A percentile compares a stretch with the other conserved stretches of the same genome.
Conservation (phyloP, 2,888 invertebrate genomes). For the Ceratothoa steindachneri region DNA sequence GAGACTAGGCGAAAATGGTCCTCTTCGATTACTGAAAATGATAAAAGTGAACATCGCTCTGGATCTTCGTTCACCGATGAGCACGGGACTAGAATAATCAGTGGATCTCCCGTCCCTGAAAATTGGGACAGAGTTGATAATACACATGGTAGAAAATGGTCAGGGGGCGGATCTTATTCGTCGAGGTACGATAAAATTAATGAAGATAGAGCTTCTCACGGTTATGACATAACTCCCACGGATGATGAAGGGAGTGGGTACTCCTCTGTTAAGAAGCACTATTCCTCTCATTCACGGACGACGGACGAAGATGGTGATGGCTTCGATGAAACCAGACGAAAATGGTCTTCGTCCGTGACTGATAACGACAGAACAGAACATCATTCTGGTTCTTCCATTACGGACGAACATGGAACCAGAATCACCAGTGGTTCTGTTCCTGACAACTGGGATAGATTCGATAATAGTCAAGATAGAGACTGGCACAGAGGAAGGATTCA, state of each 20-base stretch:
- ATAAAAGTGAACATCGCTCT: neutral
- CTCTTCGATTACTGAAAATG: neutral
- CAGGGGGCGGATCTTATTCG: too few relatives aligned
- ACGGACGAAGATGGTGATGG: neutral
- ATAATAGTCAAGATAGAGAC: neutral
- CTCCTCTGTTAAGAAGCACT: neutral
- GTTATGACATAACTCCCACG: too few relatives aligned
- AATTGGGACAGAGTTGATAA: too few relatives aligned
- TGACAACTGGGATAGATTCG: neutral
- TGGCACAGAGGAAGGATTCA: too few relatives aligned
- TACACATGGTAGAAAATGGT: too few relatives aligned
- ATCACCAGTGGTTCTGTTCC: neutral
- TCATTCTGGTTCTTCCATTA: neutral
- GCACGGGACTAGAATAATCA: neutral
- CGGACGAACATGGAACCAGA: neutral
- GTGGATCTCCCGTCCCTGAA: neutral
- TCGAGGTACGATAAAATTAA: too few relatives aligned
- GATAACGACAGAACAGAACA: neutral
- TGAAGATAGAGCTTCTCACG: too few relatives aligned
- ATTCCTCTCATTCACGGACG: neutral
- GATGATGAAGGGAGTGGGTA: neutral
- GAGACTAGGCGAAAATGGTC: neutral
- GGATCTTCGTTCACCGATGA: neutral
- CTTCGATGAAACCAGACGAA: neutral
- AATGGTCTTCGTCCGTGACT: neutral